These are phyloP conservation scores for Drosophila virilis DNA, from an alignment of 1,140 invertebrate genomes.

Conservation along the genomic window DNA sequence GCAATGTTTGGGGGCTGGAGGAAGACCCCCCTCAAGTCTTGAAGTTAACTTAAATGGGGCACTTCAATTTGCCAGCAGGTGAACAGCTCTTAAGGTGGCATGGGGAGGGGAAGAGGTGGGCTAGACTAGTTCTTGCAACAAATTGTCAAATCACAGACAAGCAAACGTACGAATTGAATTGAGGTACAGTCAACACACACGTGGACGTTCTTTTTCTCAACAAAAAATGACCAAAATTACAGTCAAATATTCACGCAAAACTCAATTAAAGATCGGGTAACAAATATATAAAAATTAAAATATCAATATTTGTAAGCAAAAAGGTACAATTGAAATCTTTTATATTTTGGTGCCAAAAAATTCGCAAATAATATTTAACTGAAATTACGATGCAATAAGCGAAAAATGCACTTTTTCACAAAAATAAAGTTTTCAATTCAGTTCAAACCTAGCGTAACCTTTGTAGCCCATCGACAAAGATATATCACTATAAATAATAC, in stretches of 20 bases:
- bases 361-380: too few species aligned
- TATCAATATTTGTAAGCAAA: not conserved
- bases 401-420: too few species aligned
- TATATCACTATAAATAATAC: too few species aligned
- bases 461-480: too few species aligned
- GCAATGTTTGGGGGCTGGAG: not conserved
- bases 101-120: slow-evolving; percentile 1
- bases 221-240: not conserved
- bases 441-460: too few species aligned
- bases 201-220: not conserved
- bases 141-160: slow-evolving; percentile 63
- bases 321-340: not conserved
- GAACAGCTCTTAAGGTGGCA: not conserved
- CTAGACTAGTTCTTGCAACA: slow-evolving; percentile 43
- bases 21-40: too few species aligned
- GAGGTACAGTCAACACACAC: not conserved
- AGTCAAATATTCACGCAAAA: not conserved
- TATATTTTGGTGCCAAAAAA: too few species aligned
- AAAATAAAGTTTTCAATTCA: too few species aligned
- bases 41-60: slow-evolving; percentile 27
- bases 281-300: not conserved
- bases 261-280: too few species aligned
- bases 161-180: slow-evolving; percentile 17
- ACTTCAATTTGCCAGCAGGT: slow-evolving; percentile 41
- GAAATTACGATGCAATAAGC: too few species aligned